Evolutionary conservation across 2,113 vertebrate species (phyloP), one percentile per base, ranked within the genome.

Genomic region (Leptocoma aspasia): DNA sequence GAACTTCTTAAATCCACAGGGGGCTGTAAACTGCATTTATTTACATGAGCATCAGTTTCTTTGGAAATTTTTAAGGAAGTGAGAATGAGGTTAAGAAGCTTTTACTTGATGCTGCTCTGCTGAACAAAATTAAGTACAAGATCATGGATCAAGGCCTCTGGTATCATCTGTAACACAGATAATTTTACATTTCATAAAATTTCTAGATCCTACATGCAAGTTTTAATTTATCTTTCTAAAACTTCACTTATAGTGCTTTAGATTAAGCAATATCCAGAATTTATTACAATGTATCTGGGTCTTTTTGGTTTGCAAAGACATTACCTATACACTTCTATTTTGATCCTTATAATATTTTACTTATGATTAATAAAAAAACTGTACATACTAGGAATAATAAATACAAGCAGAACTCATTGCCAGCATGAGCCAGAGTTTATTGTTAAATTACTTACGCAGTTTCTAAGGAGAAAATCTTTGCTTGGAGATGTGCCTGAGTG

Each of bases 391-490:
- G 53, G 30, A 63, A 80, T 44, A 76, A 69, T 41, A 73, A 85
- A 86, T 92, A 53, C 26, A 83, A 91, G 50, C 16, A 88, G 42
- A 88, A 71, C 47, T 83, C 39, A 63, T 39, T 92, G 61, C 27
- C 39, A 73, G 27, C n/a, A 59, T 39, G 22, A 83, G 63, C 39
- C 33, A 76, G 70, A 90, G 64, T 39, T 93, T 81, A 75, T 93
- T 89, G 20, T 66, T 59, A 61, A 94, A 82, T 78, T 39, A 94
- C 97, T 97, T 97, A 99, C 98, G 98, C 98, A 1, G 98, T 98
- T 98, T 99, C 98, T 98, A 99, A 96, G 94, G 98, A 98, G 81
- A 98, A 98, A 45, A 99, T 98, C 88, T 98, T 98, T 86, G 98
- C 97, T 97, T 99, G 99, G 80, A 99, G 98, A 92, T 98, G 97